A percentile compares a stretch with the other conserved stretches of the same genome.
Evolutionary conservation across 2,113 vertebrate species (phyloP).

Genomic region (Grantiella picta): DNA sequence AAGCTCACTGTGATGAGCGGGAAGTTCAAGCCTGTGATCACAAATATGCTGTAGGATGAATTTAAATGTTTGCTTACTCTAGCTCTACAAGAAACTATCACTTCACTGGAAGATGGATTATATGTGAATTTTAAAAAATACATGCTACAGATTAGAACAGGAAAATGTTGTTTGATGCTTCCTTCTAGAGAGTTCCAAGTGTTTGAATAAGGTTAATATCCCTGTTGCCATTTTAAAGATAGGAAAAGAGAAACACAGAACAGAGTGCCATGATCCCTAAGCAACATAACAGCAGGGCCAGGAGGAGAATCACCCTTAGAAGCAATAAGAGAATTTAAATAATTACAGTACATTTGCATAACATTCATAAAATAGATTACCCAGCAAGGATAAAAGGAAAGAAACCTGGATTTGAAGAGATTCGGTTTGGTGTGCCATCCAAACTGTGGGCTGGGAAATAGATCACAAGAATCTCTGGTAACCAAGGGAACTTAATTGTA

Average conservation of each 20-base stretch:
- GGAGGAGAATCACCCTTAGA: not conserved
- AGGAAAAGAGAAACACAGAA: not conserved
- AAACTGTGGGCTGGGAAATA: not conserved
- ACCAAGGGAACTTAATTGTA: not conserved
- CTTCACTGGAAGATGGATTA: not conserved
- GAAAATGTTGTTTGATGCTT: not conserved
- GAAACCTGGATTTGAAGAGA: not conserved
- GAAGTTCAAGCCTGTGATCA: not conserved
- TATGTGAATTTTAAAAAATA: not conserved
- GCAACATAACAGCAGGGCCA: not conserved
- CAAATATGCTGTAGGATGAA: not conserved
- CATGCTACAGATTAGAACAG: not conserved
- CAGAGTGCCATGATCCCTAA: not conserved
- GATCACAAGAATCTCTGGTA: not conserved
- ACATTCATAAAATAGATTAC: not conserved
- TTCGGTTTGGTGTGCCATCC: not conserved
- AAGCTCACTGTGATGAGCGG: fast-evolving
- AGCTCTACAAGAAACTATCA: not conserved
- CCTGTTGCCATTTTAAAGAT: not conserved
- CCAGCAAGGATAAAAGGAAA: not conserved
- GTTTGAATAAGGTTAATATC: not conserved
- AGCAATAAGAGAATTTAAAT: not conserved
- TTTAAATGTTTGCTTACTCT: not conserved
- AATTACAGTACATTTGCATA: not conserved
- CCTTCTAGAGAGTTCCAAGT: not conserved